Base-by-base conservation (phyloP, 2,888 invertebrate species). In the Platycheirus albimanus region DNA sequence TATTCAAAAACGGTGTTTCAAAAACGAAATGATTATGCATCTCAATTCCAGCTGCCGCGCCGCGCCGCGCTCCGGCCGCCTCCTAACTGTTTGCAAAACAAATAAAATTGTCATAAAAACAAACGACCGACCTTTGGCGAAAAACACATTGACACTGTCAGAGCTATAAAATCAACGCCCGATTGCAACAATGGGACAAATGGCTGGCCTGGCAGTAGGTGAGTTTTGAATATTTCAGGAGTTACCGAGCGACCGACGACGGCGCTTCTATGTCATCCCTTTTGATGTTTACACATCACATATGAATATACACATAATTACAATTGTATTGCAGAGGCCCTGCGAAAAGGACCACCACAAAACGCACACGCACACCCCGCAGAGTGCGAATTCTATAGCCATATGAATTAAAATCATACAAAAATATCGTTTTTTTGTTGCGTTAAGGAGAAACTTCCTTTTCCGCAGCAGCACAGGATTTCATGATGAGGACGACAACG, bases 241-340 rank as follows among this genome's bases (percentile, higher is more conserved):
- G n/a, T 38, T 30, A 13, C 7, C 24, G 28, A 13, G 8, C 7
- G 33, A 19, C 61, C 36, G n/a, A n/a, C n/a, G n/a, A n/a, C n/a
- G n/a, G n/a, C n/a, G n/a, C n/a, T n/a, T n/a, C n/a, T 47, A 72
- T 61, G 67, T 67, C 74, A 63, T 72, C 71, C 76, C 70, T 64
- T 49, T 64, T 10, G 64, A 64, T 71, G n/a, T n/a, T n/a, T n/a
- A n/a, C n/a, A n/a, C n/a, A n/a, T 38, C 74, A 78, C 66, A 78
- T 64, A 78, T 83, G 83, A 78, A 83, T 83, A 83, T 83, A n/a
- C n/a, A n/a, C n/a, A 78, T 43, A 74, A 83, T 83, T 83, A 83
- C 74, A 49, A 72, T 52, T 56, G 47, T 15, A 74, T 43, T 45
- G 43, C 56, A 33, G 33, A 24, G 24, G 45, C 45, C 20, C 43